Evolutionary conservation across 2,113 vertebrate genomes (phyloP), one percentile per base, ranked within the genome.

Genomic region (Cacatua alba): DNA sequence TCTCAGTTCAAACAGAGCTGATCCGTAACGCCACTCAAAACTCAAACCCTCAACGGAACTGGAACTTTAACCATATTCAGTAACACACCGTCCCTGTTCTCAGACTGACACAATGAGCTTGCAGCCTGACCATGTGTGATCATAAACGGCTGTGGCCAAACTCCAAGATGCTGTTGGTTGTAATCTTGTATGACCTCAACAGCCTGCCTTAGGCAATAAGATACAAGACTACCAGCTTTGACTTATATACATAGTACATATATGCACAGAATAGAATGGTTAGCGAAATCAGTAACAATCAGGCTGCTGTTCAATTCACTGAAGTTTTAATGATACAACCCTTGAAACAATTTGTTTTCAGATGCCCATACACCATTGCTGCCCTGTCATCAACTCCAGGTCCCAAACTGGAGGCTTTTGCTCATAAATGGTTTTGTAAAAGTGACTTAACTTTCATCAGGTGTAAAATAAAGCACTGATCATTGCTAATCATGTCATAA

Each of bases 21-120:
- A 46, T 12, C n/a, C 26, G 62, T 75, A 75, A 44, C 46, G 49
- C 59, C 28, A 17, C 28, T 80, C 71, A 77, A 43, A 41, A 41
- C 41, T 41, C 39, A 41, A 41, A 41, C 39, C 39, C 41, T 41
- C 41, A 41, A 14, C 13, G 13, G 41, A 41, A 41, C 41, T 41
- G 41, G 41, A 41, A 41, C 41, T 20, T 18, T 7, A 35, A 18
- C 21, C 52, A 24, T 24, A 9, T 23, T 46, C 51, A 19, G 51
- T 17, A 41, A 35, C 28, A 12, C 2, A 26, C 26, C 29, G 65
- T 29, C 55, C 28, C 31, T 43, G 29, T 12, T 52, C n/a, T 33
- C 29, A 7, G 6, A 5, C 17, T 2, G 1, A 29, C 31, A 21
- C 2, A 1, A 15, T 2, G 21, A 52, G 44, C 43, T 33, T 28